Conservation (phyloP, 2,113 vertebrate genomes). For the Plestiodon gilberti region DNA sequence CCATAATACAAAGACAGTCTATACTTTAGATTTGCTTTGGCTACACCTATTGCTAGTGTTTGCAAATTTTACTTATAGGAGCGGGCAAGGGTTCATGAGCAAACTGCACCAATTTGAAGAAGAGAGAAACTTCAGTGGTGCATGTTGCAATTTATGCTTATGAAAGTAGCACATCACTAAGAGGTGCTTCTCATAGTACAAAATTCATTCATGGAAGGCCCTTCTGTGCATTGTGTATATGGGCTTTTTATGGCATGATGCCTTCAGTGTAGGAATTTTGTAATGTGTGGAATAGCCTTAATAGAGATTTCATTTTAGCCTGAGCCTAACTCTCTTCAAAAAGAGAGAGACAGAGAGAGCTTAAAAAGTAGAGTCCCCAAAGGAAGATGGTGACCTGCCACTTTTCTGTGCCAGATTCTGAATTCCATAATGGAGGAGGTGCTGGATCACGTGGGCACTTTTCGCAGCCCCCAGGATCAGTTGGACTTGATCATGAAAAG, state of each 20-base stretch:
- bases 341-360: not conserved
- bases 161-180: not conserved
- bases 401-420: constrained; percentile 82
- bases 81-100: not conserved
- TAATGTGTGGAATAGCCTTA: not conserved
- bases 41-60: not conserved
- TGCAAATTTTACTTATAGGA: not conserved
- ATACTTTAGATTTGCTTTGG: not conserved
- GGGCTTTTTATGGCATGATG: not conserved
- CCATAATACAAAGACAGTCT: not conserved
- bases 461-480: constrained; percentile 89
- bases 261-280: not conserved
- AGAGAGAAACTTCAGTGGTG: not conserved
- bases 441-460: constrained; percentile 84
- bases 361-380: constrained; percentile 39
- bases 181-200: not conserved
- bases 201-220: not conserved
- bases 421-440: constrained; percentile 89
- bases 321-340: not conserved
- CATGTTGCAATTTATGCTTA: not conserved
- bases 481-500: constrained; percentile 86
- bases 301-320: not conserved
- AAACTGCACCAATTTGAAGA: not conserved
- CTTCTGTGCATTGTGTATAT: not conserved
- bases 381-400: constrained; percentile 5